Evolutionary conservation across 2,888 invertebrate genomes (phyloP).

Genomic region (Chydorus sphaericus): DNA sequence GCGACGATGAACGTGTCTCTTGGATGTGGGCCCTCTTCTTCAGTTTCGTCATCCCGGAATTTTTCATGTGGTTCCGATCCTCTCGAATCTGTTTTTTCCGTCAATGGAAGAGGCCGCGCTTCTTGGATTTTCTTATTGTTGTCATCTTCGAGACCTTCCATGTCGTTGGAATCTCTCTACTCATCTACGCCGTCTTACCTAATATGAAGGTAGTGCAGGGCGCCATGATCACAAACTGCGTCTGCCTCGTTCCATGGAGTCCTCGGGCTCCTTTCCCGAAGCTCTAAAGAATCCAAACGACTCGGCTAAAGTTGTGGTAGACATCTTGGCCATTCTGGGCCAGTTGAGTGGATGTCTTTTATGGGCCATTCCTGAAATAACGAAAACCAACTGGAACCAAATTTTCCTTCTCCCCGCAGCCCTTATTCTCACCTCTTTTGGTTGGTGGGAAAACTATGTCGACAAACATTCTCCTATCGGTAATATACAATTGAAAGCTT

Average conservation of each 20-base stretch:
- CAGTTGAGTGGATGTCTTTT: constrained; percentile 83
- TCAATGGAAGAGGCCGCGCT: constrained; percentile 58
- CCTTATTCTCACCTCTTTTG: constrained; percentile 70
- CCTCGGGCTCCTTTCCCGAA: constrained; percentile 62
- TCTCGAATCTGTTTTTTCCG: constrained; percentile 81
- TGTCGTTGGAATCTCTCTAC: constrained; percentile 67
- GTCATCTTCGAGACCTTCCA: constrained; percentile 76
- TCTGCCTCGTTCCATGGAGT: constrained; percentile 82
- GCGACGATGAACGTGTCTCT: constrained; percentile 70
- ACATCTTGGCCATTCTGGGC: constrained; percentile 68
- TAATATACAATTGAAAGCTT: constrained; percentile 26
- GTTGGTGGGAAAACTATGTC: constrained; percentile 98
- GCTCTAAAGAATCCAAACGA: constrained; percentile 51
- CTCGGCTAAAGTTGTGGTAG: constrained; percentile 31
- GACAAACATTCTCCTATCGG: constrained; percentile 69
- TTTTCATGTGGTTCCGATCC: constrained; percentile 70
- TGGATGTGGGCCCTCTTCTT: constrained; percentile 88
- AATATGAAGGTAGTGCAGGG: constrained; percentile 87
- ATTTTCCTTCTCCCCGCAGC: constrained; percentile 77
- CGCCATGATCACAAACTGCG: constrained; percentile 88
- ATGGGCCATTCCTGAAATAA: constrained; percentile 56
- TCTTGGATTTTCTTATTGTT: constrained; percentile 46
- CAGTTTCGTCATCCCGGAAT: constrained; percentile 74
- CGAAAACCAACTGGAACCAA: constrained; percentile 44
- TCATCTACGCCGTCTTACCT: constrained; percentile 78